phyloP scores from a whole-genome alignment of 2,113 vertebrate species.

The Saccopteryx bilineata region DNA sequence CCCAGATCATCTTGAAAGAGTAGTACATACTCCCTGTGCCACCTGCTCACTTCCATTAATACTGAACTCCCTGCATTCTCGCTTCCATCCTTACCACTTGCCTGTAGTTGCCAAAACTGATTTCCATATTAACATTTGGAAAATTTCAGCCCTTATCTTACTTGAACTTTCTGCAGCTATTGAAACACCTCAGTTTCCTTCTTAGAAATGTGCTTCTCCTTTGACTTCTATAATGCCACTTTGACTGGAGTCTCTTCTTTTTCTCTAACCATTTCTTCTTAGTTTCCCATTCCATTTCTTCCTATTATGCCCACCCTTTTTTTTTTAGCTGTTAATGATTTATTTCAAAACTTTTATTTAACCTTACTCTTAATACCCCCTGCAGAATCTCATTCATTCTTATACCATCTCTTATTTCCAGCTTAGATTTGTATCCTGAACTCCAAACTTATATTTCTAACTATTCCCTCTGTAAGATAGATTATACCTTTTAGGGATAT shows the following conservation, averaged over 20 bases:
- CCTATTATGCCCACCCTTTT: neutral
- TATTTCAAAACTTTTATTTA: slow-evolving; percentile 20
- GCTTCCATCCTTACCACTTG: neutral
- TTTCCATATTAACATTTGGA: slow-evolving; percentile 30
- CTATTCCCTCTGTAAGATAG: neutral
- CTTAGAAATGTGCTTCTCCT: slow-evolving; percentile 9
- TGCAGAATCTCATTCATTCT: neutral
- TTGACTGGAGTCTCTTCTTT: neutral
- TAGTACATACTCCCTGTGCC: neutral
- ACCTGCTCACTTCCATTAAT: neutral
- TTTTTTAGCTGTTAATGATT: neutral
- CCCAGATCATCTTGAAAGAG: neutral
- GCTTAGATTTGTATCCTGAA: slow-evolving; percentile 10
- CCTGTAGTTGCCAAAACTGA: slow-evolving; percentile 18
- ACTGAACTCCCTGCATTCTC: neutral
- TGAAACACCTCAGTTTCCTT: slow-evolving; percentile 34
- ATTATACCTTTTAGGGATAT: slow-evolving; percentile 4
- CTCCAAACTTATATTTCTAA: neutral
- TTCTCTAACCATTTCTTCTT: neutral
- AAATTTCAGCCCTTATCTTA: neutral
- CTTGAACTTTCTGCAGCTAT: slow-evolving; percentile 31
- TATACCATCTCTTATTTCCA: neutral
- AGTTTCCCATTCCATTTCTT: slow-evolving; percentile 17
- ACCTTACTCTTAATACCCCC: neutral
- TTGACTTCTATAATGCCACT: neutral